phyloP scores from a whole-genome alignment of 92 coral and sea anemone genomes.

The Actinostola sp. region DNA sequence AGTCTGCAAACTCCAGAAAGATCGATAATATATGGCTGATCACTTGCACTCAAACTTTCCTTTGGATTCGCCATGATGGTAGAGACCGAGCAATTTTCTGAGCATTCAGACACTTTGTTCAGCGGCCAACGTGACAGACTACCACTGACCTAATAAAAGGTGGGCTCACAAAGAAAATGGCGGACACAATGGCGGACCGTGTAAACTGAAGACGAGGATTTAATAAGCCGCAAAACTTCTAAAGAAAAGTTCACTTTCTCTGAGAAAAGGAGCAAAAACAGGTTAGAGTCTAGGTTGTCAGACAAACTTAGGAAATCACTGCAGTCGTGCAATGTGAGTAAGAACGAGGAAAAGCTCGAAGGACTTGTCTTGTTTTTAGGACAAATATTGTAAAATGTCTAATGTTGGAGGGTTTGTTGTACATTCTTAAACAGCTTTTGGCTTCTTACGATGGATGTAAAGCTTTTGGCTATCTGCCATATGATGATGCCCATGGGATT shows the following conservation, averaged over 20 bases:
- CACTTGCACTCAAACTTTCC: no score
- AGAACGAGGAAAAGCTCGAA: conserved; percentile 66
- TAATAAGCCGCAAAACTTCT: conserved; percentile 28
- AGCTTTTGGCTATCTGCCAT: conserved; percentile 65
- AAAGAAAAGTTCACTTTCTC: conserved; percentile 58
- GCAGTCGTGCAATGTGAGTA: conserved; percentile 53
- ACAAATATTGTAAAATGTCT: conserved; percentile 46
- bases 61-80: conserved; percentile 21
- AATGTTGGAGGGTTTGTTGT: conserved; percentile 62
- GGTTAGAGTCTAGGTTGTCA: conserved; percentile 54
- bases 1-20: background rate
- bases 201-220: background rate
- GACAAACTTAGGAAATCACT: conserved; percentile 57
- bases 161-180: conserved; percentile 31
- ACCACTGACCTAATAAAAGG: conserved; percentile 28
- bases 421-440: conserved; percentile 68
- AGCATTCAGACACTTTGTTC: conserved; percentile 19
- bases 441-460: conserved; percentile 56
- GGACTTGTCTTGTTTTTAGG: conserved; percentile 48
- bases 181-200: conserved; percentile 42
- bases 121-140: conserved; percentile 5
- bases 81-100: conserved; percentile 16
- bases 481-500: conserved; percentile 57
- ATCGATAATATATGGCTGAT: background rate
- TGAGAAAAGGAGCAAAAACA: conserved; percentile 59